Base-by-base conservation (phyloP, 1,140 invertebrate genomes). In the Coenobita brevimanus region DNA sequence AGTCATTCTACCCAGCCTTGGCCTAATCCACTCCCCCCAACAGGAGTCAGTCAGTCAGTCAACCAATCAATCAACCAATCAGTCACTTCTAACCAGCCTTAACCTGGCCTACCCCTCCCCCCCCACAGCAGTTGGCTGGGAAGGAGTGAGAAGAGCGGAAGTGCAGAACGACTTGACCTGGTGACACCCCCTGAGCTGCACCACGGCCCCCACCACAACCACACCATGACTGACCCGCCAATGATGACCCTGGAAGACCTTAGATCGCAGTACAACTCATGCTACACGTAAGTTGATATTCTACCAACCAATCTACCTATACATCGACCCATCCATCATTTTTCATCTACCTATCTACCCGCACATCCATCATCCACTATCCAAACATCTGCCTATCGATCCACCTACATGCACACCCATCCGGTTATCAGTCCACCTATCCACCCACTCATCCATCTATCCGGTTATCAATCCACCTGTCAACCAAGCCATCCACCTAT, bases 201-300 rank as follows among this genome's bases (percentile, higher is more conserved):
- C 54, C 78, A 88, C n/a, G 76, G 64, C 3, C 60, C 73, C 2
- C 60, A 83, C 46, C 46, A 50, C 46, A 50, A 17, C 46, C 46
- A 50, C 46, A 50, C 6, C 46, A 50, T 50, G 6, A 8, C 46
- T 8, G 46, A 50, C 6, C 46, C 46, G 43, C 79, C 81, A 46
- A 89, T 82, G 79, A 92, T 96, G 79, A 96, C 95, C 46, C 95
- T 96, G 88, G 96, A 96, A 92, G 95, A 96, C 91, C 92, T 96
- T 81, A 94, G 95, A 75, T 93, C 94, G 60, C 95, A 96, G 90
- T 93, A 96, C 88, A 94, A 95, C 91, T 96, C 95, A 75, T 96
- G 96, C 92, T 96, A 96, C 92, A 95, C 95, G 92, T 95, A 91
- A 94, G 94, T 94, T 43, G n/a, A n/a, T n/a, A n/a, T n/a, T n/a